Evolutionary conservation across 30 jellyfish, hydroid and myxozoan genomes (phyloP).

Genomic region (Morbakka virulenta): DNA sequence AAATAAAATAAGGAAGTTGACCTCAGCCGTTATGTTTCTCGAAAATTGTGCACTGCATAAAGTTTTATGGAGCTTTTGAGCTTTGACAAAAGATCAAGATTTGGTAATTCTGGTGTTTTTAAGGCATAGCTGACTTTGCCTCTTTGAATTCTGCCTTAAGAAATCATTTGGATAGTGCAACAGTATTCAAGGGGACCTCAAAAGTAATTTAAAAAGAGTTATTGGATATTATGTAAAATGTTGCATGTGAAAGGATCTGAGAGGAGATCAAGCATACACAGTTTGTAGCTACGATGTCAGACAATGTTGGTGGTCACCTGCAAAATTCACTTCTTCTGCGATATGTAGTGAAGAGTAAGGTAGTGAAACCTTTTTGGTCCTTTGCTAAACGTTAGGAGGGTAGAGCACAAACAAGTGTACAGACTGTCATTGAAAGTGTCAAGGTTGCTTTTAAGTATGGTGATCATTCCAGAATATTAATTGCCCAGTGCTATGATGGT

Average conservation of each 20-base stretch:
- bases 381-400: constrained; percentile 1
- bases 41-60: background rate
- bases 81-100: background rate
- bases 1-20: too few relatives aligned
- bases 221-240: constrained; percentile 24
- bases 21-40: background rate
- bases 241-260: background rate
- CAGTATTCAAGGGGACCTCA: constrained; percentile 38
- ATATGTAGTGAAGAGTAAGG: constrained; percentile 7
- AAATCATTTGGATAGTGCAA: constrained; percentile 22
- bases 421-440: constrained; percentile 4
- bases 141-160: too few relatives aligned
- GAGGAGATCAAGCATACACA: constrained; percentile 3
- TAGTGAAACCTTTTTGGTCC: constrained; percentile 35
- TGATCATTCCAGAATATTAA: background rate
- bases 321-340: constrained; percentile 31
- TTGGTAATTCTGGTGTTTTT: background rate
- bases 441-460: constrained; percentile 7
- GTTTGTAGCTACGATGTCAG: constrained; percentile 23
- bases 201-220: constrained; percentile 39
- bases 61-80: background rate
- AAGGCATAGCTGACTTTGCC: too few relatives aligned
- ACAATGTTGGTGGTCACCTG: background rate
- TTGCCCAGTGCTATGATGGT: constrained; percentile 59
- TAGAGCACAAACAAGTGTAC: constrained; percentile 11